These are phyloP conservation scores for Rhabdornis inornatus DNA, from an alignment of 2,113 vertebrate genomes.

Conservation along the genomic window DNA sequence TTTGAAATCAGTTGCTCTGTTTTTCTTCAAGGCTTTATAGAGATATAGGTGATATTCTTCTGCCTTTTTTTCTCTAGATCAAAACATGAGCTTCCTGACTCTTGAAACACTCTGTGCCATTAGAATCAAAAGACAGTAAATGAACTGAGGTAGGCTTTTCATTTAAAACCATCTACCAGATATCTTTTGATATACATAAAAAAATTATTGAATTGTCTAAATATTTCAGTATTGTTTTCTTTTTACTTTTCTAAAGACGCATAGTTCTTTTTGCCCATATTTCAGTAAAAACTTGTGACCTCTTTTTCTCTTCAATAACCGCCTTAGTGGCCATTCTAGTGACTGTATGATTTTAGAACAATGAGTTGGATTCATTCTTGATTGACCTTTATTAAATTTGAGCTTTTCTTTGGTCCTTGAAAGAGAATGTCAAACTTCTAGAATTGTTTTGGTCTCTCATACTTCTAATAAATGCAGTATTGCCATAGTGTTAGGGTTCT, in stretches of 20 bases:
- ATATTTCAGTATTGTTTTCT: neutral
- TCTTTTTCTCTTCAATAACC: neutral
- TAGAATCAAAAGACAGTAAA: neutral
- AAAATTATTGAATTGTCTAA: neutral
- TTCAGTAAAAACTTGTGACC: neutral
- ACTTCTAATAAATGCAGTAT: neutral
- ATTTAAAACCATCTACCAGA: neutral
- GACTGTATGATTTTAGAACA: neutral
- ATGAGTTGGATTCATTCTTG: neutral
- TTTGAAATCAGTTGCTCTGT: neutral
- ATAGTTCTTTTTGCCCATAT: neutral
- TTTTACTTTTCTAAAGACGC: neutral
- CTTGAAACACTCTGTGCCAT: neutral
- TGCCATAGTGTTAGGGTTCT: neutral
- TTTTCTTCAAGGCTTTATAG: neutral
- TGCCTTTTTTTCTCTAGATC: neutral
- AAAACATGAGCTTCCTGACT: neutral
- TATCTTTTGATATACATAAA: neutral
- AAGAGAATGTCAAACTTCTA: neutral
- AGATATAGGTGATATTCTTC: neutral
- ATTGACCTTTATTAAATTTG: neutral
- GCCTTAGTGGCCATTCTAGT: neutral
- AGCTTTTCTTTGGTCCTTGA: neutral
- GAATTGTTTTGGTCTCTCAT: neutral
- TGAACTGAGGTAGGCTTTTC: neutral